phyloP scores from a whole-genome alignment of 2,888 invertebrate species.

The Gortyna flavago region DNA sequence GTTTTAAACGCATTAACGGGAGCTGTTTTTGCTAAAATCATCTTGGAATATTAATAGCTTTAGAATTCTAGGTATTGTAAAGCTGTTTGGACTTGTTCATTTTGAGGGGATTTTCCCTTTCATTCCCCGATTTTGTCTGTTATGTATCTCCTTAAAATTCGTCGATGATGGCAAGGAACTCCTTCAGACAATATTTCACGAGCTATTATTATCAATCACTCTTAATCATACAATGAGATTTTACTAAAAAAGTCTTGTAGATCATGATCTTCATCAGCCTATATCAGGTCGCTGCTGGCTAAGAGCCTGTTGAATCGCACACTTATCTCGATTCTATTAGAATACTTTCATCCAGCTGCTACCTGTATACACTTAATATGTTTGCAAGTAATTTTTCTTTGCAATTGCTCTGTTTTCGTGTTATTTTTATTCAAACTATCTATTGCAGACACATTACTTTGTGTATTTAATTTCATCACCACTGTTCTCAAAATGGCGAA shows the following conservation, averaged over 20 bases:
- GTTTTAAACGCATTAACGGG: constrained; percentile 73
- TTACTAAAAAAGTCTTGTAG: background rate
- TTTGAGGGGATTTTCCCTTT: background rate
- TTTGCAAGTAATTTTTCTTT: background rate
- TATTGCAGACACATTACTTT: background rate
- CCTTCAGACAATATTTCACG: background rate
- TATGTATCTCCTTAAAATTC: background rate
- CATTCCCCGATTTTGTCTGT: background rate
- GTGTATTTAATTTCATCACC: background rate
- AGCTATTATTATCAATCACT: background rate
- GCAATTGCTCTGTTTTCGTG: background rate
- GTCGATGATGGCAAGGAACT: background rate
- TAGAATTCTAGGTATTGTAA: constrained; percentile 36
- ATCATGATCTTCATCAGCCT: background rate
- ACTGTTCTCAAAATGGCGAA: background rate
- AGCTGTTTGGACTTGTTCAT: background rate
- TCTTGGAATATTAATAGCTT: constrained; percentile 54
- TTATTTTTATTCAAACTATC: background rate
- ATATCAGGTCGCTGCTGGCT: background rate
- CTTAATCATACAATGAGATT: background rate
- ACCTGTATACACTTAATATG: background rate
- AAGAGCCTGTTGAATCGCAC: too few relatives aligned
- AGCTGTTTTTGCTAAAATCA: constrained; percentile 72
- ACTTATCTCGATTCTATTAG: background rate
- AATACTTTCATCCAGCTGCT: background rate